A percentile compares a stretch with the other conserved stretches of the same genome.
Conservation (phyloP, 2,888 invertebrate genomes). For the Pterostichus madidus region DNA sequence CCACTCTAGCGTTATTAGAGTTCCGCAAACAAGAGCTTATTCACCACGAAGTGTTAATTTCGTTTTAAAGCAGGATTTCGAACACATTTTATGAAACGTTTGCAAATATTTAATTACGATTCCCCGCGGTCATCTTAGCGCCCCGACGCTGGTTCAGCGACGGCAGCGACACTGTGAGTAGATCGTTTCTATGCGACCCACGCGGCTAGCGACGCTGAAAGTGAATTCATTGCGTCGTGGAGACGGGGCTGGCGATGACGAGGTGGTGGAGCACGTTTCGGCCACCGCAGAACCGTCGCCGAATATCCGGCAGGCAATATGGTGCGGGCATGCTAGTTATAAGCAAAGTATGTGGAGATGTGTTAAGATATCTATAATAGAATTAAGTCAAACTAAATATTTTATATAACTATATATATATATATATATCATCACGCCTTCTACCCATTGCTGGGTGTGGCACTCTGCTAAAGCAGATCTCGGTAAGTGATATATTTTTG, state of each 20-base stretch:
- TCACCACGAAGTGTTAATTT: slow-evolving; percentile 43
- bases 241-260: neutral
- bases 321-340: neutral
- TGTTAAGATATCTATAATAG: neutral
- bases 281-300: neutral
- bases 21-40: slow-evolving; percentile 7
- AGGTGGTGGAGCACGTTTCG: neutral
- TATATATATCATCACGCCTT: too few species aligned
- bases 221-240: slow-evolving; percentile 39
- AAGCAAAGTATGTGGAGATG: neutral
- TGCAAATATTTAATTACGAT: slow-evolving; percentile 66
- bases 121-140: slow-evolving; percentile 62
- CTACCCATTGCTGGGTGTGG: too few species aligned
- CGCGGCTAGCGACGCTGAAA: slow-evolving; percentile 28
- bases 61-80: slow-evolving; percentile 42
- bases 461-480: too few species aligned
- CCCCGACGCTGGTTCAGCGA: slow-evolving; percentile 1
- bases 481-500: too few species aligned
- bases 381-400: too few species aligned
- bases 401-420: too few species aligned
- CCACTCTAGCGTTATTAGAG: neutral
- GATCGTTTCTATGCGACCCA: slow-evolving; percentile 61
- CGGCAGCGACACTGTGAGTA: slow-evolving; percentile 34
- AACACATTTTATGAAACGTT: slow-evolving; percentile 58
- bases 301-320: slow-evolving; percentile 4